Evolutionary conservation across 2,113 vertebrate species (phyloP), one percentile per base, ranked within the genome.

Genomic region (Apteryx owenii): DNA sequence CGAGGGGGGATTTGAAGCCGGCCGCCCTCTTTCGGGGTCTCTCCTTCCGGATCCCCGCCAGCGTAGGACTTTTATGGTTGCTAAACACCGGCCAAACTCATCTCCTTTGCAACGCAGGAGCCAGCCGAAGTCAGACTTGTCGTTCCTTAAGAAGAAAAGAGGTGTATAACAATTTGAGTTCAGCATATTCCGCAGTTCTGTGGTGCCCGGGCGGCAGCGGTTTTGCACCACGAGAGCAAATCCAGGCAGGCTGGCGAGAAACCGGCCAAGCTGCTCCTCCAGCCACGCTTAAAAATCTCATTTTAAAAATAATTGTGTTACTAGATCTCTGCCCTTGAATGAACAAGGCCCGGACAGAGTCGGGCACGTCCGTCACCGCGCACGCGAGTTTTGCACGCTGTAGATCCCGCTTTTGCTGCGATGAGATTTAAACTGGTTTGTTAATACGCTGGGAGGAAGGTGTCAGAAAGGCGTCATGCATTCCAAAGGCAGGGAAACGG

Each of bases 51-150:
- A 44, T 44, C 42, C 42, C 42, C 12, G 42, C 42, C 42, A 13
- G 42, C 42, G 42, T 10, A 44, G 42, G 42, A 12, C 13, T 10
- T 44, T 44, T 7, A 28, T 76, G 38, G 11, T 28, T 82, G 31
- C 22, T 76, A 31, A 46, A 40, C 21, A n/a, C 33, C 64, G 61
- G 38, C 10, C 66, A 94, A 60, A 95, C 5, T 68, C 54, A 83
- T 11, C 3, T 29, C 23, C 36, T 81, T 46, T 3, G 9, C 20
- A 91, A 51, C 12, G 17, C 33, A 22, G 31, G 10, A 83, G 46
- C 8, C 0, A 0, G 33, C 16, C 56, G 36, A 42, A 33, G 26
- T 11, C 61, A 66, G 36, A 29, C 7, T 71, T 4, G 1, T 20
- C n/a, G 8, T 31, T 66, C 58, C 44, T 46, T 16, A 14, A 16